phyloP scores from a whole-genome alignment of 2,888 invertebrate genomes.

The Eristalis tenax region DNA sequence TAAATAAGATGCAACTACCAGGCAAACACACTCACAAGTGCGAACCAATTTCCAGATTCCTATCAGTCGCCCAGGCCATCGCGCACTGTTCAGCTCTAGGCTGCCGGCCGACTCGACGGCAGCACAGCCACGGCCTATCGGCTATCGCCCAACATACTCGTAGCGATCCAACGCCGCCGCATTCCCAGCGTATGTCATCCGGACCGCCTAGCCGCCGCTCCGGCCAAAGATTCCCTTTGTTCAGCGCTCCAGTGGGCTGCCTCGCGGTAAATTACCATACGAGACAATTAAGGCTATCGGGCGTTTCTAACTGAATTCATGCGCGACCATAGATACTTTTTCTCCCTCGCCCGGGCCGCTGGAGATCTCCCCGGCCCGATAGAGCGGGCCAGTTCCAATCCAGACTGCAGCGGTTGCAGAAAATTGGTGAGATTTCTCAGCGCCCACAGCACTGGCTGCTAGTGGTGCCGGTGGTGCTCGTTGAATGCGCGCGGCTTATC shows the following conservation, averaged over 20 bases:
- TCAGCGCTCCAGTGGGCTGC: slow-evolving; percentile 21
- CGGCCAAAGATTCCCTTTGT: slow-evolving; percentile 28
- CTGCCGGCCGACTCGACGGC: background rate
- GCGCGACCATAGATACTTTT: slow-evolving; percentile 33
- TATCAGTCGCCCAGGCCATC: slow-evolving; percentile 35
- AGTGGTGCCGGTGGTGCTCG: background rate
- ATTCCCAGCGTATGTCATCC: slow-evolving; percentile 40
- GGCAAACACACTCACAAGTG: slow-evolving; percentile 39
- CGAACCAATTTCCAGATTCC: slow-evolving; percentile 65
- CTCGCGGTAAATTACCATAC: slow-evolving; percentile 66
- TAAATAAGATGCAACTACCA: slow-evolving; percentile 56
- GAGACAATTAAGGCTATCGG: slow-evolving; percentile 71
- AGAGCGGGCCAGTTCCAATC: slow-evolving; percentile 30
- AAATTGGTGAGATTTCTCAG: slow-evolving; percentile 65
- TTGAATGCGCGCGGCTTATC: slow-evolving; percentile 45
- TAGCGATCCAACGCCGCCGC: slow-evolving; percentile 14
- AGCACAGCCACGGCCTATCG: slow-evolving; percentile 1
- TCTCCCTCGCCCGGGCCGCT: slow-evolving; percentile 7
- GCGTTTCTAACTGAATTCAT: slow-evolving; percentile 66
- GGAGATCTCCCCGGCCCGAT: slow-evolving; percentile 28
- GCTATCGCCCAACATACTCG: slow-evolving; percentile 45
- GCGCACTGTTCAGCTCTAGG: background rate
- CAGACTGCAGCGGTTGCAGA: slow-evolving; percentile 29
- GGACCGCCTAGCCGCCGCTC: background rate
- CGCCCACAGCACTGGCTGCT: slow-evolving; percentile 42